phyloP scores from a whole-genome alignment of 2,797 vertebrate genomes.

The Chaetodon trifasciatus region DNA sequence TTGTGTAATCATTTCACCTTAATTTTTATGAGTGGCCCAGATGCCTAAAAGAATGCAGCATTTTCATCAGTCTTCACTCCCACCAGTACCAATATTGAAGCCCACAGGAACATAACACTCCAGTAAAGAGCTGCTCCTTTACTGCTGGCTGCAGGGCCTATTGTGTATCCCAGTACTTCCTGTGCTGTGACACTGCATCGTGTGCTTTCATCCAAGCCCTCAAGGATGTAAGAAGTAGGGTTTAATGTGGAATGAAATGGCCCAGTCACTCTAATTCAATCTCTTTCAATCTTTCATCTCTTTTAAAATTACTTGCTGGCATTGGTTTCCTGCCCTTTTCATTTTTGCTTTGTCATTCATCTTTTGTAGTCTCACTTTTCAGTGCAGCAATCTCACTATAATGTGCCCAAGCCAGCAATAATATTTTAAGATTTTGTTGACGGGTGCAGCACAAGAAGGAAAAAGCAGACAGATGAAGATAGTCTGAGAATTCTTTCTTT shows the following conservation, averaged over 20 bases:
- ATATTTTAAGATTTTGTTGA: neutral
- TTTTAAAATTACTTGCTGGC: slow-evolving; percentile 8
- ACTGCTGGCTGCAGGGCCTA: neutral
- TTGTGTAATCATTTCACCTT: neutral
- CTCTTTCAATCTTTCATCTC: slow-evolving; percentile 30
- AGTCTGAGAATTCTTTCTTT: neutral
- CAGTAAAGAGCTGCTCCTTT: slow-evolving; percentile 11
- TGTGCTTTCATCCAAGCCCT: slow-evolving; percentile 29
- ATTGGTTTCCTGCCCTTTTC: neutral
- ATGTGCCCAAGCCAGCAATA: neutral
- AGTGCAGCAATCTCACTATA: neutral
- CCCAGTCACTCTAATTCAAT: slow-evolving; percentile 27
- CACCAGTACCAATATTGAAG: neutral
- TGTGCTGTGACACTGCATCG: slow-evolving; percentile 9
- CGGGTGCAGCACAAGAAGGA: neutral
- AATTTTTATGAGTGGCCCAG: neutral
- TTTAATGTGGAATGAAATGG: slow-evolving; percentile 32
- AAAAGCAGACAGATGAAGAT: neutral
- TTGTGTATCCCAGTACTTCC: slow-evolving; percentile 18
- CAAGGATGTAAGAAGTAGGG: slow-evolving; percentile 7
- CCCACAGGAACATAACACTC: slow-evolving; percentile 5
- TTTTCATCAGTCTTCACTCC: neutral
- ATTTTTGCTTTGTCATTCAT: slow-evolving; percentile 20
- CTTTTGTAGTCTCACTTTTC: neutral
- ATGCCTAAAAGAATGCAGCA: neutral